These are phyloP conservation scores for Chondrilla cf. caribensis DNA, from an alignment of 37 sponge, comb jelly and placozoan species.

Conservation along the genomic window DNA sequence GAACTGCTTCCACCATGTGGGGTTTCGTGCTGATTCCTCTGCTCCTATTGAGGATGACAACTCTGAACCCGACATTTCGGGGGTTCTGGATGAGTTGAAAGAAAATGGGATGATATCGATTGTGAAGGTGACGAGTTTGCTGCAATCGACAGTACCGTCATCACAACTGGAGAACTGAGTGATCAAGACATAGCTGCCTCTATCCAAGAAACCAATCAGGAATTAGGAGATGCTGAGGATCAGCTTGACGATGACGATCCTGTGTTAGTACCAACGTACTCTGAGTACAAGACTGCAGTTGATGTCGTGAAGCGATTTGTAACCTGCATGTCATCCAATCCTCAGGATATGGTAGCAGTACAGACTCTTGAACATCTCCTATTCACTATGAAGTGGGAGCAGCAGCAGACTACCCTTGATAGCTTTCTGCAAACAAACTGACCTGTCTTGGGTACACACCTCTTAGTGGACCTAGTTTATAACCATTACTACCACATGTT, in stretches of 20 bases:
- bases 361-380: neutral
- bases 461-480: neutral
- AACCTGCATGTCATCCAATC: neutral
- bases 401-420: constrained; percentile 7
- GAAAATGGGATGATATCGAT: neutral
- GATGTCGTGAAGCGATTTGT: neutral
- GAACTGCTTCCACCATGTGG: constrained; percentile 34
- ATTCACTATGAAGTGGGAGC: neutral
- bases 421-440: neutral
- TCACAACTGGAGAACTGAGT: neutral
- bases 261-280: neutral
- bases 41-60: neutral
- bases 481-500: too few species aligned
- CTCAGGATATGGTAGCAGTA: neutral
- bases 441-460: neutral
- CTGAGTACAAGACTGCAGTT: neutral
- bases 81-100: neutral
- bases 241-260: neutral
- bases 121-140: neutral
- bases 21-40: too few species aligned
- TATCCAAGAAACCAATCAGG: neutral
- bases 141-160: neutral
- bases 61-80: neutral
- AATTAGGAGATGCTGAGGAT: neutral
- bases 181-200: neutral